Conservation (phyloP, 2,797 vertebrate species). For the Perodicticus potto region DNA sequence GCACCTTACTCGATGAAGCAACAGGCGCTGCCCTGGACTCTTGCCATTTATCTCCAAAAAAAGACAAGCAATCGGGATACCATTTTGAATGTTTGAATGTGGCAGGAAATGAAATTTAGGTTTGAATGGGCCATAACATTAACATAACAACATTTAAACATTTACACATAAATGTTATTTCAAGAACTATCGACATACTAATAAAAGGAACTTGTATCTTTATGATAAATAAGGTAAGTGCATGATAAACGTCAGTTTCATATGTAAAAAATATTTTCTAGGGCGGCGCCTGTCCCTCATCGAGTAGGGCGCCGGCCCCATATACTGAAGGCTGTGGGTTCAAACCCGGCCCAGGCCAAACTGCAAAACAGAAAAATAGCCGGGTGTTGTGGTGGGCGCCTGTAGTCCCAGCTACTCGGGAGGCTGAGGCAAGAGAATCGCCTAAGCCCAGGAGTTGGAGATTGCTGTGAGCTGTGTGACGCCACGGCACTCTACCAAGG, state of each 20-base stretch:
- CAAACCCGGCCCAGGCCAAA: no score
- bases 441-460: no score
- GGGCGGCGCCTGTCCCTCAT: not conserved
- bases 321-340: no score
- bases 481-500: no score
- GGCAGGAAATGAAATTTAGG: constrained; percentile 13
- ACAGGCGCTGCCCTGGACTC: not conserved
- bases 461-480: no score
- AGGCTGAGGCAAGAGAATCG: no score
- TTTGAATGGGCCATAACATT: not conserved
- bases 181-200: not conserved
- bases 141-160: not conserved
- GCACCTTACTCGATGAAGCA: no score
- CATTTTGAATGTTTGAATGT: not conserved
- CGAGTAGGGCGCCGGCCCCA: no score
- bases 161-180: not conserved
- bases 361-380: no score
- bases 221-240: not conserved
- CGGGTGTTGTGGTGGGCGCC: no score
- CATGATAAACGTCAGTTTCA: not conserved
- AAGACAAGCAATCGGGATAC: not conserved
- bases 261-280: not conserved
- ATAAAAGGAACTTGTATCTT: not conserved
- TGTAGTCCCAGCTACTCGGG: no score
- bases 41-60: not conserved